These are phyloP conservation scores for Piprites chloris DNA, from an alignment of 2,113 vertebrate species.

Conservation along the genomic window DNA sequence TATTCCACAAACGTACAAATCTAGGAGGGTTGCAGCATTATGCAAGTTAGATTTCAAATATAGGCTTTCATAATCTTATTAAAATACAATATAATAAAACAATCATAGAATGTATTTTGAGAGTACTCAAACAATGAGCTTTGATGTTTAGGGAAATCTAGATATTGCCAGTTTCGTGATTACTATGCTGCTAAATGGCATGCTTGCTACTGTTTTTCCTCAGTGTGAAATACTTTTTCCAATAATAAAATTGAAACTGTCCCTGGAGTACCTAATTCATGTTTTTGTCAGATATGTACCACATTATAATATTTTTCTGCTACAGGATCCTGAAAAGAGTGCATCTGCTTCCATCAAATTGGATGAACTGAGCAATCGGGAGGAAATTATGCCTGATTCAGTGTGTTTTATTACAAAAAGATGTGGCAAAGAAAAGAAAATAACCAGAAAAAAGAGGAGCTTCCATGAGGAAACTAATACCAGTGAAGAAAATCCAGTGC, in stretches of 20 bases:
- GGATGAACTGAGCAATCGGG: neutral
- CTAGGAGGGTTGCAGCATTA: neutral
- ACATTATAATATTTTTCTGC: neutral
- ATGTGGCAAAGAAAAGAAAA: constrained; percentile 43
- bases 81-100: neutral
- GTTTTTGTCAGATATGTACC: neutral
- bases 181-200: neutral
- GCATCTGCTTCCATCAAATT: neutral
- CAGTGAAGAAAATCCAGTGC: neutral
- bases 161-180: neutral
- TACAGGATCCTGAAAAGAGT: constrained; percentile 41
- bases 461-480: neutral
- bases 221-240: neutral
- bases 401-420: constrained; percentile 67
- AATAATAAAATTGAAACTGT: neutral
- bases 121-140: neutral
- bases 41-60: neutral
- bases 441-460: constrained; percentile 30
- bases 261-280: neutral
- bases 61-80: neutral
- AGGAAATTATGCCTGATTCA: neutral
- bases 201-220: neutral
- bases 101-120: neutral
- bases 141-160: neutral
- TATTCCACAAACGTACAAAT: neutral